Percentiles rank a stretch among this genome's conserved stretches.
Evolutionary conservation across 2,797 vertebrate genomes (phyloP).

Genomic region (Darevskia mixta): DNA sequence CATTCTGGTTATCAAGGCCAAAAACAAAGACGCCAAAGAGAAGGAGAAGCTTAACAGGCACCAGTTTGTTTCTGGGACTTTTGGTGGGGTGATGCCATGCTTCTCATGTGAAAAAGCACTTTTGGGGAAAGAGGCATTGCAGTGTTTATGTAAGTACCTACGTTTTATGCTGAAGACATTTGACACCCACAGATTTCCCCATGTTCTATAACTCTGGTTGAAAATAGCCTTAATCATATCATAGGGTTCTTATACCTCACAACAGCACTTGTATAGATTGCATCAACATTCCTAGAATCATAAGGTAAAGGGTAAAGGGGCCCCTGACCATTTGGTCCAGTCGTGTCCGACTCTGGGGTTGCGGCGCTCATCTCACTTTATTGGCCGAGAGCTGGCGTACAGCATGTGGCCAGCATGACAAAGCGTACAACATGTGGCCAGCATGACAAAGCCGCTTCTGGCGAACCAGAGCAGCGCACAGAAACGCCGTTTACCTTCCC

Average conservation of each 20-base stretch:
- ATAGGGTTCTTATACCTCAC: neutral
- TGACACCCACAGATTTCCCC: neutral
- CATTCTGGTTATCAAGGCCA: slow-evolving; percentile 81
- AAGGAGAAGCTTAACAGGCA: slow-evolving; percentile 87
- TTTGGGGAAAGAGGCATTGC: slow-evolving; percentile 89
- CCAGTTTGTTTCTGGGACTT: slow-evolving; percentile 86
- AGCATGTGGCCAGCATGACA: too few species aligned
- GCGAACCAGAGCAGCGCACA: too few species aligned
- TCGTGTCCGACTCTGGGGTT: too few species aligned
- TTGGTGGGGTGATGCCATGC: slow-evolving; percentile 86
- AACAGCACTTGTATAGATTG: neutral
- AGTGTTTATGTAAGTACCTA: slow-evolving; percentile 89
- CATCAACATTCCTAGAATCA: neutral
- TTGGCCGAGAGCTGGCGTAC: too few species aligned
- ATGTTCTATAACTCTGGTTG: neutral
- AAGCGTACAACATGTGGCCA: too few species aligned
- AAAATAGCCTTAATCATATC: neutral
- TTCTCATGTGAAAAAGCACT: slow-evolving; percentile 90
- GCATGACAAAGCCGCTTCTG: too few species aligned
- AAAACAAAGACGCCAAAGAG: slow-evolving; percentile 91
- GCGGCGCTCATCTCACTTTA: too few species aligned
- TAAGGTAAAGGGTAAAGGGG: too few species aligned
- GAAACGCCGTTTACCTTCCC: too few species aligned
- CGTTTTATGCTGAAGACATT: neutral
- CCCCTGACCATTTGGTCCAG: too few species aligned